A percentile compares a stretch with the other conserved stretches of the same genome.
These are phyloP conservation scores for Drosophila atroscutellata DNA, from an alignment of 2,888 invertebrate genomes.

Conservation along the genomic window DNA sequence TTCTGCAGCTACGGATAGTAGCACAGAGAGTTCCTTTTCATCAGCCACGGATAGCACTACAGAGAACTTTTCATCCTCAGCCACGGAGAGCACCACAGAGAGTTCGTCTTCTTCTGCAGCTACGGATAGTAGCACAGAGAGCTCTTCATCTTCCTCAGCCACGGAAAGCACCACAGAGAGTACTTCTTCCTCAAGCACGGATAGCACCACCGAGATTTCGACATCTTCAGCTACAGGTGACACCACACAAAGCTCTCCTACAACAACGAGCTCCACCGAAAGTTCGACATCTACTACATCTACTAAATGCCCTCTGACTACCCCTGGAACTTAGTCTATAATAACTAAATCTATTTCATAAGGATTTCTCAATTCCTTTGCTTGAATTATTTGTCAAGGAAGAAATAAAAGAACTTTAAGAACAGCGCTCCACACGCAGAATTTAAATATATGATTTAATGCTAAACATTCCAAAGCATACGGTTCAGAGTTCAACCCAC, in stretches of 20 bases:
- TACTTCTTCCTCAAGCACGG: background rate
- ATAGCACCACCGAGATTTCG: background rate
- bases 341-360: background rate
- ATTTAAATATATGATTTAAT: conserved; percentile 17
- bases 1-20: background rate
- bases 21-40: background rate
- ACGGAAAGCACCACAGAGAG: conserved; percentile 3
- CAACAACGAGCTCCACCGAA: background rate
- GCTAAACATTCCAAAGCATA: conserved; percentile 14
- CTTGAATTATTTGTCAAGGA: background rate
- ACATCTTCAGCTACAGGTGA: background rate
- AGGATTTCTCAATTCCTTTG: background rate
- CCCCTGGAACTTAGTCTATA: background rate
- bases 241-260: background rate
- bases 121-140: no score
- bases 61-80: background rate
- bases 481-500: conserved; percentile 14
- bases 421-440: background rate
- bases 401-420: background rate
- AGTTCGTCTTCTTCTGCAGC: background rate
- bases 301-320: background rate
- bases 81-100: background rate
- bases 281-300: background rate
- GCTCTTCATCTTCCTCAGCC: background rate
- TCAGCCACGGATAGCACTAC: background rate